Conservation (phyloP, 2,888 invertebrate species). For the Sesamia inferens region DNA sequence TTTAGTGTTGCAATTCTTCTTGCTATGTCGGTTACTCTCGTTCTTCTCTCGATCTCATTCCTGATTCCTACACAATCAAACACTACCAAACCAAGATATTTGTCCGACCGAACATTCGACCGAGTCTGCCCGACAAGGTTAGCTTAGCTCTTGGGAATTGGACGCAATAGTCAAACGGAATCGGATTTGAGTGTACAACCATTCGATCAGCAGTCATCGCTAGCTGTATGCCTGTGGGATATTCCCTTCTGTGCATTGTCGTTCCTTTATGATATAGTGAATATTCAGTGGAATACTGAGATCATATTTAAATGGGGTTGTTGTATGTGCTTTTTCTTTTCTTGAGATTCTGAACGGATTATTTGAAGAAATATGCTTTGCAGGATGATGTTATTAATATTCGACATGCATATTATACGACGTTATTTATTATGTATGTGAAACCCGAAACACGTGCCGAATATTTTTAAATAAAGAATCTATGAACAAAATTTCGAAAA, state of each 20-base stretch:
- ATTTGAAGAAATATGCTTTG: neutral
- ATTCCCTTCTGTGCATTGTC: slow-evolving; percentile 42
- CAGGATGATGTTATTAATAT: neutral
- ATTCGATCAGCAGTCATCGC: slow-evolving; percentile 54
- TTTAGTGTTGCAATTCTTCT: too few relatives aligned
- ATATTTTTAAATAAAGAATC: too few relatives aligned
- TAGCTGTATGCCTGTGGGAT: slow-evolving; percentile 13
- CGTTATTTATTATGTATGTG: too few relatives aligned
- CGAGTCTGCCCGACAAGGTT: slow-evolving; percentile 37
- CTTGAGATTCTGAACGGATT: neutral
- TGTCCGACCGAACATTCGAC: slow-evolving; percentile 27
- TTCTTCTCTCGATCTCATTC: too few relatives aligned
- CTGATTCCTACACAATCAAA: neutral
- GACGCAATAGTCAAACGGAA: slow-evolving; percentile 58
- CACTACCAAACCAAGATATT: neutral
- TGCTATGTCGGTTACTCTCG: too few relatives aligned
- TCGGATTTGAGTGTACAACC: slow-evolving; percentile 55
- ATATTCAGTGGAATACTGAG: neutral
- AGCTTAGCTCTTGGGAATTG: slow-evolving; percentile 55
- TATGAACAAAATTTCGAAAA: too few relatives aligned
- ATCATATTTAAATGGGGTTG: slow-evolving; percentile 23
- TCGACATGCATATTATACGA: too few relatives aligned
- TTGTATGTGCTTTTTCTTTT: slow-evolving; percentile 1
- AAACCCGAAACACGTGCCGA: too few relatives aligned
- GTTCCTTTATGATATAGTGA: slow-evolving; percentile 13